Conservation (phyloP, 1,140 invertebrate species). For the Eriosoma lanigerum region DNA sequence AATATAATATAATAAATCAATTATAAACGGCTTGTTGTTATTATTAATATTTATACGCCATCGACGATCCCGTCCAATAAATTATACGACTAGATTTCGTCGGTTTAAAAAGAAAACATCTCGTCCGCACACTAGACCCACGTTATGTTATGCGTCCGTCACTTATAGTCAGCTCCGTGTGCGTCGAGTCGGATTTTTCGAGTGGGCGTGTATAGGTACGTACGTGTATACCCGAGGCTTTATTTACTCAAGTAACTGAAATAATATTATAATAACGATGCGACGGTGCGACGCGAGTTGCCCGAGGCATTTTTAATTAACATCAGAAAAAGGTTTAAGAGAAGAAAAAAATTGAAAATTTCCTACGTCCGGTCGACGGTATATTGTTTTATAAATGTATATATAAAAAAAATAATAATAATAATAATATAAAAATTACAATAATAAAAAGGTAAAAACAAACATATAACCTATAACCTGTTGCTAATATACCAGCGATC, state of each 20-base stretch:
- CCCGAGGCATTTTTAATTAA: slow-evolving; percentile 45
- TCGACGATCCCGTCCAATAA: slow-evolving; percentile 5
- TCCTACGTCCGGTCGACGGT: no score
- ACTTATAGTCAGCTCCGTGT: no score
- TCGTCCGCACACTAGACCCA: neutral
- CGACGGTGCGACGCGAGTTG: neutral
- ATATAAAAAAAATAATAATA: slow-evolving; percentile 3
- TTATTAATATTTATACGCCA: no score
- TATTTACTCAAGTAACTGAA: slow-evolving; percentile 42
- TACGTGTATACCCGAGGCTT: slow-evolving; percentile 16
- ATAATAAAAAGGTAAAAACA: slow-evolving; percentile 7
- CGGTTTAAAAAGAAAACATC: neutral
- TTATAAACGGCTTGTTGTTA: no score
- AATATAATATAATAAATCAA: no score
- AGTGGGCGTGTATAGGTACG: slow-evolving; percentile 32
- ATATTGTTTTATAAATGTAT: no score
- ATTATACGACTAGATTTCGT: neutral
- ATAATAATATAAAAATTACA: neutral
- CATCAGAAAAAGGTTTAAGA: slow-evolving; percentile 13
- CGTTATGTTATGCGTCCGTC: neutral
- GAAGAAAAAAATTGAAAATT: no score
- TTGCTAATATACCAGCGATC: no score
- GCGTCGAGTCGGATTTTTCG: neutral
- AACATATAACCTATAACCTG: neutral
- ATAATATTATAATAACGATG: slow-evolving; percentile 16